Evolutionary conservation across 2,797 vertebrate genomes (phyloP).

Genomic region (Denticeps clupeoides): DNA sequence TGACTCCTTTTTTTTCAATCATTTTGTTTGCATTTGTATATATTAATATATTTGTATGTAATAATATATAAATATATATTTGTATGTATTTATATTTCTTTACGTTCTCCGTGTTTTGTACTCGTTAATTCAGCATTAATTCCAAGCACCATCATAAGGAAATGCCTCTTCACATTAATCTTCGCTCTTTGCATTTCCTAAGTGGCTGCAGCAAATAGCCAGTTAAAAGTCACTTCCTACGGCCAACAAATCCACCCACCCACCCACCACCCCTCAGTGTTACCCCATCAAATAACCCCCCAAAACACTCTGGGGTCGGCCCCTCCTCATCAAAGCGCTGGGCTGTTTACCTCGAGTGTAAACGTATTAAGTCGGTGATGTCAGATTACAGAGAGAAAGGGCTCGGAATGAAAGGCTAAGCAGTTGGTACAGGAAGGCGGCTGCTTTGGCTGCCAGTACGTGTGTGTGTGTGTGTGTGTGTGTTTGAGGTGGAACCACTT

Average conservation of each 20-base stretch:
- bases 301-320: constrained; percentile 29
- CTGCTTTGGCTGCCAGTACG: not conserved
- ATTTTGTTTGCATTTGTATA: too few relatives aligned
- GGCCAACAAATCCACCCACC: constrained; percentile 21
- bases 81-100: too few relatives aligned
- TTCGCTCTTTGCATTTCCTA: constrained; percentile 51
- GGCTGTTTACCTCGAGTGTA: constrained; percentile 73
- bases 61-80: too few relatives aligned
- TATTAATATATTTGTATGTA: not conserved
- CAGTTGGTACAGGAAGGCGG: not conserved
- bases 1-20: too few relatives aligned
- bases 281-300: not conserved
- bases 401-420: constrained; percentile 63
- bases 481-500: too few relatives aligned
- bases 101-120: too few relatives aligned
- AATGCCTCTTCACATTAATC: constrained; percentile 44
- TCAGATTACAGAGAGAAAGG: constrained; percentile 76
- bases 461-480: not conserved
- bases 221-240: constrained; percentile 60
- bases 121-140: not conserved
- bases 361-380: constrained; percentile 68
- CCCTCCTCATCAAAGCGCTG: constrained; percentile 44
- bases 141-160: constrained; percentile 1
- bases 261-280: constrained; percentile 5
- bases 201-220: constrained; percentile 65